Conservation (phyloP, 2,113 vertebrate genomes). For the Halcyon malimbica region DNA sequence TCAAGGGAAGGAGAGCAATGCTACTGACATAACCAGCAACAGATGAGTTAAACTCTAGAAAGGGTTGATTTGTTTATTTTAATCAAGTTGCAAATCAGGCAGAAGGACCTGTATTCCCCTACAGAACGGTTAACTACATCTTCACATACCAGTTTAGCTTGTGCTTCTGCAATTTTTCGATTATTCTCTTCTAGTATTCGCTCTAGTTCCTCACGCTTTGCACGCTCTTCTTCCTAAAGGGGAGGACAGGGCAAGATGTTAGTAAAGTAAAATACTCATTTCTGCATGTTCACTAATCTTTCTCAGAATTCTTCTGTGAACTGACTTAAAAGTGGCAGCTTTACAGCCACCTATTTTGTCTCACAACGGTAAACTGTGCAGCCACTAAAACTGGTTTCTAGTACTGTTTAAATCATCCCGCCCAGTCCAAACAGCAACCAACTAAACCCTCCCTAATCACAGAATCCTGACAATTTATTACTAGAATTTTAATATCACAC, state of each 20-base stretch:
- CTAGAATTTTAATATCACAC: conserved; percentile 85
- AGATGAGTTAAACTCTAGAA: not conserved
- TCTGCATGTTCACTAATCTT: conserved; percentile 78
- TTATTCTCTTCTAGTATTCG: conserved; percentile 99
- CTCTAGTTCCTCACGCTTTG: conserved; percentile 98
- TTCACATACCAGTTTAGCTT: conserved; percentile 95
- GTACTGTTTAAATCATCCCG: conserved; percentile 80
- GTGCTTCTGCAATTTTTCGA: conserved; percentile 99
- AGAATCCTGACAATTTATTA: conserved; percentile 79
- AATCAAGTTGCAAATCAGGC: not conserved
- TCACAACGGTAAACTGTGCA: conserved; percentile 79
- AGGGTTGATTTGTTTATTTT: not conserved
- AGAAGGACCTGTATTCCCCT: not conserved
- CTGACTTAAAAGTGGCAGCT: conserved; percentile 81
- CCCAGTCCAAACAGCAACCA: conserved; percentile 87
- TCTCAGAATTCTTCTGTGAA: conserved; percentile 77
- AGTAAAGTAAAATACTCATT: conserved; percentile 79
- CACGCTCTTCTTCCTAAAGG: conserved; percentile 99
- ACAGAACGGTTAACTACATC: not conserved
- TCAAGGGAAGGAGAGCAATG: not conserved
- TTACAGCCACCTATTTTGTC: conserved; percentile 79
- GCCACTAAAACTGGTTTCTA: conserved; percentile 81
- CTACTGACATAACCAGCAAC: not conserved
- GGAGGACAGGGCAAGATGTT: conserved; percentile 92
- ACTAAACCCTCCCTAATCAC: conserved; percentile 87